These are phyloP conservation scores for Triops longicaudatus DNA, from an alignment of 1,140 invertebrate species.

Conservation along the genomic window DNA sequence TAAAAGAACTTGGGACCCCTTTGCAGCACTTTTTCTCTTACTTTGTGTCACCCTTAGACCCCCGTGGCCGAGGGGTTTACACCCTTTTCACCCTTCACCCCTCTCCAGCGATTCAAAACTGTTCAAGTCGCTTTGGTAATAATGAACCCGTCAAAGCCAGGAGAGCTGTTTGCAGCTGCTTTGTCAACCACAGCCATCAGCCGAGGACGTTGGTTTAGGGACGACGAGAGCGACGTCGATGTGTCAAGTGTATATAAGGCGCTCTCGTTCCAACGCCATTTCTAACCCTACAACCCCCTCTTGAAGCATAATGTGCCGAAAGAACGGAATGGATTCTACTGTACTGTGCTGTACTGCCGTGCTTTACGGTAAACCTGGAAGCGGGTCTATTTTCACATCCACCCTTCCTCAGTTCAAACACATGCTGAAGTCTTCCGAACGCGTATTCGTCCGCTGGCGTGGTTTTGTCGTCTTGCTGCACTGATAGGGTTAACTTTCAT, in stretches of 20 bases:
- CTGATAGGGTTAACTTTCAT: too few relatives aligned
- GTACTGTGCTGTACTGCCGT: background rate
- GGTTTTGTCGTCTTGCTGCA: too few relatives aligned
- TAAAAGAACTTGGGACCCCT: background rate
- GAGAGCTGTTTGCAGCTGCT: conserved; percentile 10
- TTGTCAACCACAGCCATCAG: conserved; percentile 14
- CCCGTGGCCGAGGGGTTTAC: background rate
- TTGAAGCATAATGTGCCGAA: background rate
- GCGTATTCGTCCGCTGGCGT: too few relatives aligned
- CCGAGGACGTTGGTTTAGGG: background rate
- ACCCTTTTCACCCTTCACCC: background rate
- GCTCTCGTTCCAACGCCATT: background rate
- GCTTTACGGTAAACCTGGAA: background rate
- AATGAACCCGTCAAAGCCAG: conserved; percentile 4
- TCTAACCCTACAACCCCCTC: background rate
- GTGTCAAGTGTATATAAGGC: background rate
- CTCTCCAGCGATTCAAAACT: background rate
- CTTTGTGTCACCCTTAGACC: conserved; percentile 14
- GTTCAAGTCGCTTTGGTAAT: conserved; percentile 9
- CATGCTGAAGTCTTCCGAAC: too few relatives aligned
- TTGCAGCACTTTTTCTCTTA: background rate
- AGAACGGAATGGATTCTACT: background rate
- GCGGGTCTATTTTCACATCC: background rate
- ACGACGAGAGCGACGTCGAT: background rate
- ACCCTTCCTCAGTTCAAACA: too few relatives aligned